Conservation (phyloP, 2,888 invertebrate genomes). For the Luperina testacea region DNA sequence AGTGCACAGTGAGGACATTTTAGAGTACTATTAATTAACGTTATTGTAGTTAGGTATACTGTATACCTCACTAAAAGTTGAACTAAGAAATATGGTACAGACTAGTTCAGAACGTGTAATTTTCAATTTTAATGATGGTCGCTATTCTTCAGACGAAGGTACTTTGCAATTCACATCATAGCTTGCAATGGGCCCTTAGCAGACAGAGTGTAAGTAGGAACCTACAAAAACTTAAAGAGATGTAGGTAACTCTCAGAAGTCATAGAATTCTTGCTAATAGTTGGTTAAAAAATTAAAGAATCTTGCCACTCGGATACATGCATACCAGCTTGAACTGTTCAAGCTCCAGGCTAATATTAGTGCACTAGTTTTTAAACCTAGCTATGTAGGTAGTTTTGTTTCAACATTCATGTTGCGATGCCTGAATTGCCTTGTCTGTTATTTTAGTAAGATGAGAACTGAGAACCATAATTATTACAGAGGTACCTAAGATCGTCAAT, state of each 20-base stretch:
- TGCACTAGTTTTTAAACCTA: not conserved
- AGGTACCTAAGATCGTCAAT: not conserved
- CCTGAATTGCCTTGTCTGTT: slow-evolving; percentile 7
- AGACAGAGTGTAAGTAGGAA: not conserved
- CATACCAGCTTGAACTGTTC: not conserved
- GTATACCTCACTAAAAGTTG: not conserved
- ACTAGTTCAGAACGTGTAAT: not conserved
- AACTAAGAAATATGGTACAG: not conserved
- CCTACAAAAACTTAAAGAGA: not conserved
- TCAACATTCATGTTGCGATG: not conserved
- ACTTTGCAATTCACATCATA: not conserved
- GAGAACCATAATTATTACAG: slow-evolving; percentile 11
- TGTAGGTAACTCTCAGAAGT: not conserved
- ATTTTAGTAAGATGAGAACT: slow-evolving; percentile 10
- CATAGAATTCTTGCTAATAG: not conserved
- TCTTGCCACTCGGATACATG: not conserved
- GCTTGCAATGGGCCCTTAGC: not conserved
- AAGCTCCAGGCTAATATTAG: slow-evolving; percentile 5
- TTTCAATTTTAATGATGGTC: not conserved
- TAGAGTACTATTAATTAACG: not conserved
- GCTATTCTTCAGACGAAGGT: not conserved
- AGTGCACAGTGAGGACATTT: not conserved
- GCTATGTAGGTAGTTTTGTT: not conserved
- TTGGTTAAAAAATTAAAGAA: not conserved
- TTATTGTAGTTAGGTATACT: not conserved